Base-by-base conservation (phyloP, 2,797 vertebrate genomes). In the Megalops cyprinoides region DNA sequence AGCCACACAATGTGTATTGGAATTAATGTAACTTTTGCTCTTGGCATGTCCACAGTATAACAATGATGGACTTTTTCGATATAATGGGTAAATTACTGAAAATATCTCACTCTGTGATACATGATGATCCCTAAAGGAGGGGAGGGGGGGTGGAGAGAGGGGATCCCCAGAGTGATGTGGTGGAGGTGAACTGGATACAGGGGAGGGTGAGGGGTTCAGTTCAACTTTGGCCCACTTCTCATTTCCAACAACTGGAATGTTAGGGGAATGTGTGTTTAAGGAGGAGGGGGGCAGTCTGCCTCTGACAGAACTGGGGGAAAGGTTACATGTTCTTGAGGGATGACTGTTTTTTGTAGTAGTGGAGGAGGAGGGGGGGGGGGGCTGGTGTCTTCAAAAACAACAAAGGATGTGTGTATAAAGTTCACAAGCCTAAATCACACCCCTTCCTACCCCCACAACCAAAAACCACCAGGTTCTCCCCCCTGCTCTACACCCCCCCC, bases 391-490 rank as follows among this genome's bases (percentile, higher is more conserved):
- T 60, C 8, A 28, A 60, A n/a, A 60, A 60, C 58, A 60, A 60
- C n/a, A 60, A 60, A 60, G 58, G 58, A 60, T 28, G 58, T 60
- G 58, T 60, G 58, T 60, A 28, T 25, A 60, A 60, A 60, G 58
- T 28, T 60, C 58, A 60, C 25, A 60, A 31, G 58, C 58, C n/a
- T 60, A 60, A 60, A 28, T 53, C 1, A 53, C 2, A 53, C 51
- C 15, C 51, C 15, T 15, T 2, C 49, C 51, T 15, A 10, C 9
- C 46, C 46, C n/a, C 53, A 23, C 18, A 1, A 23, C 1, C 58
- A 60, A 25, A 31, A 60, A 60, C 31, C 58, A 60, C 31, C 58
- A 28, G 6, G 58, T 60, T 56, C 53, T 56, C n/a, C 58, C 58
- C 58, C 25, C 58, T n/a, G n/a, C n/a, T n/a, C n/a, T n/a, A n/a